Conservation (phyloP, 2,888 invertebrate species). For the Sympetrum striolatum region DNA sequence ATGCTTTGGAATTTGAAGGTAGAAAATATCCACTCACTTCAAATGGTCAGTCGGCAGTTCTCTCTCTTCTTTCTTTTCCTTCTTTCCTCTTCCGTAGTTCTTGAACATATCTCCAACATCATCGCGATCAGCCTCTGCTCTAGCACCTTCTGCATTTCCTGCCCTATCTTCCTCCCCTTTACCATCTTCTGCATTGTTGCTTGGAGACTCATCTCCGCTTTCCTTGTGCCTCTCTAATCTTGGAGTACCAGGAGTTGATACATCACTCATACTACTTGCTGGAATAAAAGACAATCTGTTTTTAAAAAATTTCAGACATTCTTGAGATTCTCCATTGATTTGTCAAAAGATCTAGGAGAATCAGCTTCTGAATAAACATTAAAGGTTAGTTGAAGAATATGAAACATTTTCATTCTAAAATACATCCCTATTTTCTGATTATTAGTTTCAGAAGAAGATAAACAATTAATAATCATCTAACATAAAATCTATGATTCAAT, state of each 20-base stretch:
- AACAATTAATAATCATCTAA: too few species aligned
- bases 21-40: background rate
- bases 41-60: constrained; percentile 1
- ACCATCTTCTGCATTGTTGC: constrained; percentile 1
- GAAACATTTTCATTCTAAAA: too few species aligned
- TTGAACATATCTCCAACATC: constrained; percentile 10
- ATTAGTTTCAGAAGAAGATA: too few species aligned
- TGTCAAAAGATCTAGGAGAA: too few species aligned
- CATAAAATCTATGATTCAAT: too few species aligned
- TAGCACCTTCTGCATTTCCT: background rate
- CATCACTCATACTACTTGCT: constrained; percentile 46
- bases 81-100: background rate
- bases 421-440: too few species aligned
- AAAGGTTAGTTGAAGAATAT: too few species aligned
- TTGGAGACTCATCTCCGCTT: constrained; percentile 14
- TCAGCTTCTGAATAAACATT: too few species aligned
- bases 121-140: constrained; percentile 17
- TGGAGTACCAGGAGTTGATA: constrained; percentile 45
- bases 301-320: too few species aligned
- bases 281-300: background rate
- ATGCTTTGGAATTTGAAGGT: too few species aligned
- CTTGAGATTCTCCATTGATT: too few species aligned
- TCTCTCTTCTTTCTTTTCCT: constrained; percentile 11
- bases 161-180: constrained; percentile 11
- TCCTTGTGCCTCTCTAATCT: constrained; percentile 10